Evolutionary conservation across 2,113 vertebrate species (phyloP), one percentile per base, ranked within the genome.

Genomic region (Dicerorhinus sumatrensis): DNA sequence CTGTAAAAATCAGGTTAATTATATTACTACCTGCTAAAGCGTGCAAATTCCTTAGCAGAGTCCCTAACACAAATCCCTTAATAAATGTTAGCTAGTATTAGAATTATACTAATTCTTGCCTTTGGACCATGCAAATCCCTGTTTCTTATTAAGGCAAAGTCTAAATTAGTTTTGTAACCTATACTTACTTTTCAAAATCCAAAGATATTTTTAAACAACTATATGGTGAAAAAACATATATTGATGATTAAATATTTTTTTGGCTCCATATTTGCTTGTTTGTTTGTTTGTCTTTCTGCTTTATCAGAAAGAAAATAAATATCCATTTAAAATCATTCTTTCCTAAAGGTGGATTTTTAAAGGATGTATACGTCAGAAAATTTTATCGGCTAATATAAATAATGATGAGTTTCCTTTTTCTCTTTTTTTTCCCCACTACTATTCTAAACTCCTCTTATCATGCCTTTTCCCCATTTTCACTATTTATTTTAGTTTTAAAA

Each of bases 101-200:
- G 90, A 85, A 42, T 80, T 83, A 56, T 27, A 91, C 27, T 79
- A 73, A 81, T 87, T 60, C 17, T 27, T 82, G 60, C 69, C 56
- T 75, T 87, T n/a, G 69, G 48, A 88, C 69, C 48, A 62, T 69
- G 87, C 58, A 36, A 14, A 69, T 81, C n/a, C 29, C 25, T 87
- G 25, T 60, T 91, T 96, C 33, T 21, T 75, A 27, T 51, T 42
- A 72, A 54, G 72, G 8, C n/a, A 84, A 90, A 70, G 29, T 90
- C 6, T 54, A 77, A 90, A 79, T 79, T 85, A 62, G 56, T 70
- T 85, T 77, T 79, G n/a, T 56, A 84, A 90, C 18, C 29, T 72
- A 25, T 29, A 70, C 42, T 79, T 94, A 79, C 46, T 85, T 93
- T 83, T 42, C 69, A 84, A 93, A 93, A 89, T 76, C 33, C 77